Evolutionary conservation across 2,113 vertebrate species (phyloP), one percentile per base, ranked within the genome.

Genomic region (Noturus placidus): DNA sequence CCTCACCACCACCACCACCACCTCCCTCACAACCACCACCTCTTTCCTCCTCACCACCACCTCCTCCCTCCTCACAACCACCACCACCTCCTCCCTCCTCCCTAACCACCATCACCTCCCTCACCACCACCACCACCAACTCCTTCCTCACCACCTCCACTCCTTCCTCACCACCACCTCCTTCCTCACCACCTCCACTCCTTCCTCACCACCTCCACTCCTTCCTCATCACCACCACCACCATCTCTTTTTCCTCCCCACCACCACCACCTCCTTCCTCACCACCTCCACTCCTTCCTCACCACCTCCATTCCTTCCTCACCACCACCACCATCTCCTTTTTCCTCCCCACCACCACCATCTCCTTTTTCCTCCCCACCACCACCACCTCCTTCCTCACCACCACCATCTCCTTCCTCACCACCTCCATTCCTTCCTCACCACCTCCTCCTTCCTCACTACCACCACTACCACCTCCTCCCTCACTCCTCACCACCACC

Each of bases 111-210:
- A 56, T 15, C 3, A 0, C 52, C 42, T 15, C 1, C 25, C 22
- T 42, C 38, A 42, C 38, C 3, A 42, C 42, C 38, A 42, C 38
- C 38, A 42, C 38, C 38, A 42, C 38, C 1, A n/a, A n/a, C n/a
- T 14, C 65, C 27, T 15, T 2, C 67, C 5, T 30, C n/a, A 30
- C 27, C n/a, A 30, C 63, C 27, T 3, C 27, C 33, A 4, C 27
- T 14, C 27, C 9, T 11, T 5, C 27, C 7, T 19, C 6, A 7
- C 33, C 67, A 70, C 15, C 67, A 35, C 67, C 14, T 4, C 56
- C n/a, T n/a, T n/a, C n/a, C n/a, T n/a, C 56, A 92, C 77, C 93
- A 93, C 88, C 94, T 94, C 56, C 20, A 5, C 94, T 94, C 94
- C 56, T 56, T n/a, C 77, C 30, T 15, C 50, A 52, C 10, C 9